These are phyloP conservation scores for Rhagium mordax DNA, from an alignment of 2,888 invertebrate species.

Conservation along the genomic window DNA sequence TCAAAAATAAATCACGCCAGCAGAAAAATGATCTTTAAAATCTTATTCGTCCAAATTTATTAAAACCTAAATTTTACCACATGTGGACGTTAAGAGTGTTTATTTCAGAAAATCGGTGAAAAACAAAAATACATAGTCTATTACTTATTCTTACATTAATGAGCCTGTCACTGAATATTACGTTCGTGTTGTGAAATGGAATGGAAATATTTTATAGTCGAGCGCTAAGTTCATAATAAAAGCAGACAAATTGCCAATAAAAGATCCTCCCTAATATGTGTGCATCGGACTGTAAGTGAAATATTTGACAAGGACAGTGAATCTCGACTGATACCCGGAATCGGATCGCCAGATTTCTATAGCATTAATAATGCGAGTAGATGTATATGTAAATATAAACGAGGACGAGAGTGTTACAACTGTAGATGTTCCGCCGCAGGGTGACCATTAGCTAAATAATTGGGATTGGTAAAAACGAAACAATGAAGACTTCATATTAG, in stretches of 20 bases:
- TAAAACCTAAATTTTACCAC: too few relatives aligned
- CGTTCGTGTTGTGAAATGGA: background rate
- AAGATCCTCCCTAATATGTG: slow-evolving; percentile 39
- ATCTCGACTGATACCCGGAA: slow-evolving; percentile 30
- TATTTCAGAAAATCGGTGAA: too few relatives aligned
- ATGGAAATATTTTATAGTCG: slow-evolving; percentile 30
- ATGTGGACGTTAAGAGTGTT: too few relatives aligned
- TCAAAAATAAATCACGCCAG: too few relatives aligned
- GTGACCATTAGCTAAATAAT: too few relatives aligned
- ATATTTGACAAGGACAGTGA: slow-evolving; percentile 41
- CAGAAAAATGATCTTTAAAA: too few relatives aligned
- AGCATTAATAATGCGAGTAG: background rate
- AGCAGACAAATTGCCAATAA: slow-evolving; percentile 46
- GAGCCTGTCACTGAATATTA: background rate
- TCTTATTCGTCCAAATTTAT: too few relatives aligned
- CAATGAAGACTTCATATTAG: too few relatives aligned
- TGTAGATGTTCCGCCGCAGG: too few relatives aligned
- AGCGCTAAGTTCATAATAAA: slow-evolving; percentile 37
- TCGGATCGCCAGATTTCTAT: slow-evolving; percentile 18
- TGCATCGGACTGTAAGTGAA: slow-evolving; percentile 44
- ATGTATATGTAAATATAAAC: background rate
- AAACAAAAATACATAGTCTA: background rate
- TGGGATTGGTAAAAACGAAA: too few relatives aligned
- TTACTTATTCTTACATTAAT: background rate
- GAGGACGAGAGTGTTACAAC: background rate